phyloP scores from a whole-genome alignment of 2,113 vertebrate species.

The Oplegnathus fasciatus region DNA sequence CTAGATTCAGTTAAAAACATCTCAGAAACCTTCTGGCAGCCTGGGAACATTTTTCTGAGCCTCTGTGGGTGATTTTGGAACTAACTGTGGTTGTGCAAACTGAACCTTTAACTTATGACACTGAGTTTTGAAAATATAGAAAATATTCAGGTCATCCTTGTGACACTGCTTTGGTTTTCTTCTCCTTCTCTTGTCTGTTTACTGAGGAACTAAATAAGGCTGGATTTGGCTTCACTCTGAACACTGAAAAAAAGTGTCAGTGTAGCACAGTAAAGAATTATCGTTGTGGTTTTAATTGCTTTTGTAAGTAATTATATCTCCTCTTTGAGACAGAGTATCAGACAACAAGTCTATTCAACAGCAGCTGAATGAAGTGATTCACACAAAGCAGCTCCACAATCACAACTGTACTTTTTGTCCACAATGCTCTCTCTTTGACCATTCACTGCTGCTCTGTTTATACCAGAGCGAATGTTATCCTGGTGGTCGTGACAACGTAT shows the following conservation, averaged over 20 bases:
- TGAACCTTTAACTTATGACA: constrained; percentile 5
- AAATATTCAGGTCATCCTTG: constrained; percentile 2
- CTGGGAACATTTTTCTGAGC: constrained; percentile 14
- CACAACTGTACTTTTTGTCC: constrained; percentile 48
- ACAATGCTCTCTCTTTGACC: constrained; percentile 69
- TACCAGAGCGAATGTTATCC: constrained; percentile 41
- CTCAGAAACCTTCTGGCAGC: neutral
- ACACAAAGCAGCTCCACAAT: constrained; percentile 51
- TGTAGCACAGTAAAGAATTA: neutral
- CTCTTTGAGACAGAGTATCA: constrained; percentile 3
- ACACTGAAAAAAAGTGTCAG: neutral
- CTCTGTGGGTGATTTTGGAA: constrained; percentile 16
- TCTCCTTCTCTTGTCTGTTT: constrained; percentile 4
- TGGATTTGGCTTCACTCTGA: neutral
- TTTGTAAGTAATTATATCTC: constrained; percentile 44
- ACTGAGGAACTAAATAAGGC: constrained; percentile 12
- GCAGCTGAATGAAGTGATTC: constrained; percentile 70
- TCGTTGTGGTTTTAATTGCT: constrained; percentile 52
- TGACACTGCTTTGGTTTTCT: neutral
- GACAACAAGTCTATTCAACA: constrained; percentile 64
- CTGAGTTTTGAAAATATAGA: constrained; percentile 12
- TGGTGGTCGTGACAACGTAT: constrained; percentile 22
- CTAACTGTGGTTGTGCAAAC: too few species aligned
- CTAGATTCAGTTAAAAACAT: neutral
- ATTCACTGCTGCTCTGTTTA: constrained; percentile 68